Conservation (phyloP, 2,113 vertebrate genomes). For the Gavialis gangeticus region DNA sequence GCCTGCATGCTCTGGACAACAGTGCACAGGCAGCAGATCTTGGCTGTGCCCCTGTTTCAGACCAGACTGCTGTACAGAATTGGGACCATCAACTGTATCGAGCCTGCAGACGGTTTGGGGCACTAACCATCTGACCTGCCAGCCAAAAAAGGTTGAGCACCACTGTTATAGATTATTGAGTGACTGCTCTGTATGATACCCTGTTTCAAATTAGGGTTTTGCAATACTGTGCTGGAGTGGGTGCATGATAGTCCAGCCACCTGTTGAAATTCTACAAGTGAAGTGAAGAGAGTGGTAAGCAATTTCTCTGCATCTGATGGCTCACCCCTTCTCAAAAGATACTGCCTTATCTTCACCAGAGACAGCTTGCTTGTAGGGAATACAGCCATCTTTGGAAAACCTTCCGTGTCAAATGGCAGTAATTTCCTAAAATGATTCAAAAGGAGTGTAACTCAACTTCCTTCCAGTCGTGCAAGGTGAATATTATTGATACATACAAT, state of each 20-base stretch:
- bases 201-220: background rate
- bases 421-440: conserved; percentile 32
- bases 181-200: background rate
- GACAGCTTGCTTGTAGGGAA: background rate
- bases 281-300: background rate
- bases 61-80: no score
- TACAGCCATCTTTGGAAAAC: background rate
- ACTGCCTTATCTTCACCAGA: background rate
- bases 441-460: conserved; percentile 10
- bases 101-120: no score
- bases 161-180: background rate
- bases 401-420: conserved; percentile 16
- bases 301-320: background rate
- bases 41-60: no score
- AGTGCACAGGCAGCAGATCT: no score
- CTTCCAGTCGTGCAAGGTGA: background rate
- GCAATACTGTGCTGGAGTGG: background rate
- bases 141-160: no score
- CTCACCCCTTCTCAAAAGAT: background rate
- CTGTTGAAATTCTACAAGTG: background rate
- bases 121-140: no score
- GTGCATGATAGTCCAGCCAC: background rate
- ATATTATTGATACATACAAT: background rate
- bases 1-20: no score
- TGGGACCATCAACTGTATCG: no score